Percentiles rank a stretch among this genome's conserved stretches.
These are phyloP conservation scores for Protula sp. DNA, from an alignment of 2,888 invertebrate genomes.

Conservation along the genomic window DNA sequence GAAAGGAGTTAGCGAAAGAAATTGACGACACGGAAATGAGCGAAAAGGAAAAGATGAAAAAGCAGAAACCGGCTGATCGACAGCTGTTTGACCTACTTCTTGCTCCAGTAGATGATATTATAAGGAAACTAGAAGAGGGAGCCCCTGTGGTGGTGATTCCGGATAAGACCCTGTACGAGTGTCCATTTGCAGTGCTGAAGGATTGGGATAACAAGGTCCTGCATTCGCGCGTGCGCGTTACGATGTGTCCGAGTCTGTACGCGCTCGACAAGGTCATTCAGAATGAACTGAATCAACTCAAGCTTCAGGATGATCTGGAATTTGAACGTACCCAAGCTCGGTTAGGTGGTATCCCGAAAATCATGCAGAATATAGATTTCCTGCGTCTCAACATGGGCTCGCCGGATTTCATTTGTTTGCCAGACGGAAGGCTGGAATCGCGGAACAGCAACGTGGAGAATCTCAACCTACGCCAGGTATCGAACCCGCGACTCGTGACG, in stretches of 20 bases:
- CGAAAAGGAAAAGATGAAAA: neutral
- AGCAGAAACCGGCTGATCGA: conserved; percentile 16
- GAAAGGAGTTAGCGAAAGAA: neutral
- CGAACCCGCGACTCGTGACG: conserved; percentile 7
- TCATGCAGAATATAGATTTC: neutral
- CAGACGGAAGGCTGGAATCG: neutral
- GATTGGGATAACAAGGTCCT: conserved; percentile 28
- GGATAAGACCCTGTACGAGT: conserved; percentile 37
- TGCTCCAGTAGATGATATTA: conserved; percentile 40
- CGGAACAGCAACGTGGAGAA: neutral
- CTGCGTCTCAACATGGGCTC: neutral
- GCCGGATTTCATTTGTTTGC: neutral
- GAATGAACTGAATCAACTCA: conserved; percentile 35
- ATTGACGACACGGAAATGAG: neutral
- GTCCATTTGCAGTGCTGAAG: conserved; percentile 39
- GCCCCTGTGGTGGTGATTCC: conserved; percentile 41
- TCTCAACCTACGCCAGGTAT: conserved; percentile 1
- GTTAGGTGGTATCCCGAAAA: conserved; percentile 29
- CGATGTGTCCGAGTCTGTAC: conserved; percentile 38
- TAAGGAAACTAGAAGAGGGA: conserved; percentile 31
- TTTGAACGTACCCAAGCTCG: conserved; percentile 34
- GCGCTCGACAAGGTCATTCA: conserved; percentile 35
- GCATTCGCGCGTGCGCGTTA: conserved; percentile 31
- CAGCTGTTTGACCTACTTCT: conserved; percentile 40
- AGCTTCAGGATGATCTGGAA: conserved; percentile 34